A percentile compares a stretch with the other conserved stretches of the same genome.
phyloP scores from a whole-genome alignment of 1,140 invertebrate species.

The Conus ventricosus region DNA sequence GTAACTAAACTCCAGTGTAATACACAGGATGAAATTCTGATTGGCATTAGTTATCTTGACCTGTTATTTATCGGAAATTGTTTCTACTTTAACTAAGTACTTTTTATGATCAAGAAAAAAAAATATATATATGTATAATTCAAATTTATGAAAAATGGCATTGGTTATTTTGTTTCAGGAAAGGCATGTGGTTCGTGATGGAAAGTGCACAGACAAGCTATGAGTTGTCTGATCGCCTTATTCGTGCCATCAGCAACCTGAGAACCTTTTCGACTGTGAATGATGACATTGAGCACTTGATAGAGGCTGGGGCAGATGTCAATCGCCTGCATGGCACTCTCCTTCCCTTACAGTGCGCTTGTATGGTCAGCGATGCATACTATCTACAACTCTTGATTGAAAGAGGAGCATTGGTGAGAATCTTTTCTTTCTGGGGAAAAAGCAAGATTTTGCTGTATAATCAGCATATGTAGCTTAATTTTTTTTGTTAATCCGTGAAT shows the following conservation, averaged over 20 bases:
- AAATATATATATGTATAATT: too few species aligned
- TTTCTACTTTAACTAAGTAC: too few species aligned
- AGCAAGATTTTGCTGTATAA: neutral
- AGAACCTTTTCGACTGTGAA: conserved; percentile 48
- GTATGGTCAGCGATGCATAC: conserved; percentile 70
- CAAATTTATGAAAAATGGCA: too few species aligned
- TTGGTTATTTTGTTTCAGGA: conserved; percentile 16
- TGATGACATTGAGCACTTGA: conserved; percentile 68
- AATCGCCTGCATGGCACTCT: conserved; percentile 71
- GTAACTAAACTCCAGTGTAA: too few species aligned
- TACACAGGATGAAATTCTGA: too few species aligned
- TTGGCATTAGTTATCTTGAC: too few species aligned
- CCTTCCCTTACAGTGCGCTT: conserved; percentile 73
- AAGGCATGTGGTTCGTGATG: conserved; percentile 73
- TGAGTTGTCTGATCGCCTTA: conserved; percentile 70
- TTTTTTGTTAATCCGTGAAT: neutral
- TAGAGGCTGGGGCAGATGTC: conserved; percentile 71
- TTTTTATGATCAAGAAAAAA: too few species aligned
- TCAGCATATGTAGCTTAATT: too few species aligned
- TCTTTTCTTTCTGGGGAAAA: neutral
- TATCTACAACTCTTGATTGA: conserved; percentile 60
- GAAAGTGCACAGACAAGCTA: conserved; percentile 68
- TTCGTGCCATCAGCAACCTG: conserved; percentile 70
- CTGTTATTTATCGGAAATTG: too few species aligned
- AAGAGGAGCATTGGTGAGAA: conserved; percentile 68